These are phyloP conservation scores for Ornithoptera priamus DNA, from an alignment of 2,888 invertebrate genomes.

Conservation along the genomic window DNA sequence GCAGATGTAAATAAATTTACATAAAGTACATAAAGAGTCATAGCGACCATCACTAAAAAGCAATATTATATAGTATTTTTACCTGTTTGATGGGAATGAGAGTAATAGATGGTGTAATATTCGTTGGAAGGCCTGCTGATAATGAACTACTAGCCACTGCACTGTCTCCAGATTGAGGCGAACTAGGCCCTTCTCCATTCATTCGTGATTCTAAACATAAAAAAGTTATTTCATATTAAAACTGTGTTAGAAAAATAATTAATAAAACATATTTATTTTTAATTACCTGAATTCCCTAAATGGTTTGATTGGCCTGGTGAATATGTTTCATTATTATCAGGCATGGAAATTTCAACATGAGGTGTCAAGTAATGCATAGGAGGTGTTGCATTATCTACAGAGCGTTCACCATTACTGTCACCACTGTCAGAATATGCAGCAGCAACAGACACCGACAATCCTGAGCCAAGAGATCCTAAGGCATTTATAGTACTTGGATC, in stretches of 20 bases:
- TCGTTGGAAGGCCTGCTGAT: constrained; percentile 75
- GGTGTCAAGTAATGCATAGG: constrained; percentile 95
- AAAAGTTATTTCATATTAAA: constrained; percentile 27
- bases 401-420: constrained; percentile 88
- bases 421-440: constrained; percentile 92
- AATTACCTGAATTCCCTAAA: constrained; percentile 58
- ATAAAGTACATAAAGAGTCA: too few relatives aligned
- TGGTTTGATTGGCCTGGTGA: constrained; percentile 75
- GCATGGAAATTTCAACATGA: constrained; percentile 94
- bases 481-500: constrained; percentile 75
- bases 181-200: constrained; percentile 85
- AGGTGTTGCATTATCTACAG: constrained; percentile 92
- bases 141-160: constrained; percentile 88
- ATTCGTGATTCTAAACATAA: constrained; percentile 69
- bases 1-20: too few relatives aligned
- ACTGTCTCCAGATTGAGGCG: constrained; percentile 90
- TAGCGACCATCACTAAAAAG: background rate
- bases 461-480: constrained; percentile 80
- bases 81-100: constrained; percentile 92
- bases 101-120: constrained; percentile 91
- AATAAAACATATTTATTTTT: constrained; percentile 25
- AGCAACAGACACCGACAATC: constrained; percentile 83
- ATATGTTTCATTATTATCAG: constrained; percentile 87
- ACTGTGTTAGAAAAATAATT: constrained; percentile 25
- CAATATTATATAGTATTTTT: constrained; percentile 30